A percentile compares a stretch with the other conserved stretches of the same genome.
Evolutionary conservation across 2,113 vertebrate genomes (phyloP).

Genomic region (Toxotes jaculatrix): DNA sequence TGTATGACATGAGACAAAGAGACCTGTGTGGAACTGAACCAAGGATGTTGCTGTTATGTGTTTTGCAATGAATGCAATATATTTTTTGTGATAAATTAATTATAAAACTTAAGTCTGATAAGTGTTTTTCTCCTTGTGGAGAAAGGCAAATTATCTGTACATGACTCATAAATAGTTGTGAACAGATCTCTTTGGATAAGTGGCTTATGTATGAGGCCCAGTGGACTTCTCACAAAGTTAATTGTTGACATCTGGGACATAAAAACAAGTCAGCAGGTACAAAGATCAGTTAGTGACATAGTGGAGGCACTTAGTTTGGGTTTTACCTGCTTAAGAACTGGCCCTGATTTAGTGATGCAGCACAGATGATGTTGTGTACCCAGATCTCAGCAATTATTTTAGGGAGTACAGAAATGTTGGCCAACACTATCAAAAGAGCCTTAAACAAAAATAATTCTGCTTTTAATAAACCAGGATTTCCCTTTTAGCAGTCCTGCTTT

Average conservation of each 20-base stretch:
- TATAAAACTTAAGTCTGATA: no score
- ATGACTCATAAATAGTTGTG: no score
- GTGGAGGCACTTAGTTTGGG: background rate
- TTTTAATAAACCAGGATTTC: constrained; percentile 16
- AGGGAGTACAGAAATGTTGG: background rate
- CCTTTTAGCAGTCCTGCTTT: constrained; percentile 32
- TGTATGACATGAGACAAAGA: background rate
- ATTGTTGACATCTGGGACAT: background rate
- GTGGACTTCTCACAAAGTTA: background rate
- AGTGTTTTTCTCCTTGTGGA: no score
- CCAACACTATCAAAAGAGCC: background rate
- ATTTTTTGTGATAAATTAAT: no score
- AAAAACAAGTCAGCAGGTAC: background rate
- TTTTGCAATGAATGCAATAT: background rate
- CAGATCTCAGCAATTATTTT: background rate
- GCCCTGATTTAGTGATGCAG: background rate
- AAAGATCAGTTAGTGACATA: background rate
- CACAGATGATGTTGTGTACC: background rate
- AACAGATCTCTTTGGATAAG: background rate
- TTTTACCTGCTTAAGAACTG: background rate
- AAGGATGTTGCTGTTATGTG: no score
- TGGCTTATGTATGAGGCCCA: background rate
- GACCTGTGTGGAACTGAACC: no score
- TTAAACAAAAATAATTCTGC: background rate
- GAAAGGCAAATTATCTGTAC: no score